Conservation (phyloP, 2,113 vertebrate genomes). For the Lepus timidus region DNA sequence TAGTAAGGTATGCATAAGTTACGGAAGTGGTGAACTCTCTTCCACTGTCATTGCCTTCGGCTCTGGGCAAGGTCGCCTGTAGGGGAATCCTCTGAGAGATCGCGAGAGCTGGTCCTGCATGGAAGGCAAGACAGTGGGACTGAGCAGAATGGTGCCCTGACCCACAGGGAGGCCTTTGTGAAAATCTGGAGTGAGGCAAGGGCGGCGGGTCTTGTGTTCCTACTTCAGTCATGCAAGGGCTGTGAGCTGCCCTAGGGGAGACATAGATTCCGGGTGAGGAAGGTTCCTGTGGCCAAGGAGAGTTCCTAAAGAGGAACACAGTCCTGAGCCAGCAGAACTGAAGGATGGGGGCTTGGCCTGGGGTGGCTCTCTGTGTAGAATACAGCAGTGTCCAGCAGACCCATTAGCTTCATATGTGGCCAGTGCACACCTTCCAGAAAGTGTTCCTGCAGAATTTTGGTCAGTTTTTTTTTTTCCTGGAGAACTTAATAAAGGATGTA, state of each 20-base stretch:
- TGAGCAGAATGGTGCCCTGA: not conserved
- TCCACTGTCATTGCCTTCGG: not conserved
- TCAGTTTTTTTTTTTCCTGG: constrained; percentile 24
- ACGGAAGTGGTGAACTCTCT: not conserved
- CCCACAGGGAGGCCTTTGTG: not conserved
- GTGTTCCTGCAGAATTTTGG: too few relatives aligned
- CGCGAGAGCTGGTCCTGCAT: not conserved
- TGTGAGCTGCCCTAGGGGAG: not conserved
- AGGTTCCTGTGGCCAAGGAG: not conserved
- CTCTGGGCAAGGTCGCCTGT: too few relatives aligned
- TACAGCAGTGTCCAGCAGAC: not conserved
- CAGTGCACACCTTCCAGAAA: not conserved
- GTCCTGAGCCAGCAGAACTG: not conserved
- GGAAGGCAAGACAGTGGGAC: not conserved
- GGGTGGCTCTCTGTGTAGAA: not conserved
- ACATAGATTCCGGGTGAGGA: not conserved
- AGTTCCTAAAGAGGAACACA: not conserved
- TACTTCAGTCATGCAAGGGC: not conserved
- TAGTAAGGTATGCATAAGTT: not conserved
- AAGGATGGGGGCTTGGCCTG: too few relatives aligned
- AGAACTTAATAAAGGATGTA: not conserved
- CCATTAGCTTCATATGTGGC: not conserved
- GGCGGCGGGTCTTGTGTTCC: not conserved
- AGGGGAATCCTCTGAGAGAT: not conserved
- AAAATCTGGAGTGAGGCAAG: not conserved